A percentile compares a stretch with the other conserved stretches of the same genome.
Conservation (phyloP, 1,140 invertebrate species). For the Drosophila quadrilineata region DNA sequence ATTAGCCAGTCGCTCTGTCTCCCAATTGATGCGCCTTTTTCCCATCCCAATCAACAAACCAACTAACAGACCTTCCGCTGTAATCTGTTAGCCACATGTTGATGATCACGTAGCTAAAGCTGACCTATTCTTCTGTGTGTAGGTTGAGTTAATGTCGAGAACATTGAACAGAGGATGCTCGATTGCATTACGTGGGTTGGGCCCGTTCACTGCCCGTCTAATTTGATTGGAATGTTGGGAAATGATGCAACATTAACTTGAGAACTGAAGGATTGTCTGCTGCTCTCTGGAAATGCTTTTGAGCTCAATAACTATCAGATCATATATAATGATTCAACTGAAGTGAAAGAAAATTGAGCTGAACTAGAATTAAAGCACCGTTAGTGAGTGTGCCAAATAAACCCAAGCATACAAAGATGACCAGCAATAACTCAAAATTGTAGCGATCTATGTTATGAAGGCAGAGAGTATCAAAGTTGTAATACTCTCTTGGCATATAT, state of each 20-base stretch:
- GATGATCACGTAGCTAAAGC: slow-evolving; percentile 50
- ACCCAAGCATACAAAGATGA: slow-evolving; percentile 51
- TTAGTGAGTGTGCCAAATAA: slow-evolving; percentile 65
- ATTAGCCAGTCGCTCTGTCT: slow-evolving; percentile 38
- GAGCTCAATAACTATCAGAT: slow-evolving; percentile 63
- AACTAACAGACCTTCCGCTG: slow-evolving; percentile 8
- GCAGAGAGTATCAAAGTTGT: background rate
- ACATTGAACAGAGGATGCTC: slow-evolving; percentile 10
- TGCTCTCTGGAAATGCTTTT: slow-evolving; percentile 19
- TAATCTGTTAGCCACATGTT: slow-evolving; percentile 27
- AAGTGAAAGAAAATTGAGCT: slow-evolving; percentile 66
- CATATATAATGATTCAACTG: slow-evolving; percentile 51
- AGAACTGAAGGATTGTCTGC: background rate
- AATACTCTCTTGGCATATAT: background rate
- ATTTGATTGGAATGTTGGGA: slow-evolving; percentile 14
- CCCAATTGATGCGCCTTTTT: slow-evolving; percentile 14
- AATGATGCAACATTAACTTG: slow-evolving; percentile 54
- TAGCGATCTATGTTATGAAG: background rate
- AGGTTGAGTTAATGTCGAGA: background rate
- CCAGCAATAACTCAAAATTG: slow-evolving; percentile 46
- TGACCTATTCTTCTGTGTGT: slow-evolving; percentile 1
- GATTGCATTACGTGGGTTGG: slow-evolving; percentile 27
- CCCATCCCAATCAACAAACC: no score
- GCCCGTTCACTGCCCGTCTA: slow-evolving; percentile 1
- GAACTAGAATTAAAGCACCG: slow-evolving; percentile 46